Conservation (phyloP, 2,797 vertebrate species). For the Coregonus sp. region DNA sequence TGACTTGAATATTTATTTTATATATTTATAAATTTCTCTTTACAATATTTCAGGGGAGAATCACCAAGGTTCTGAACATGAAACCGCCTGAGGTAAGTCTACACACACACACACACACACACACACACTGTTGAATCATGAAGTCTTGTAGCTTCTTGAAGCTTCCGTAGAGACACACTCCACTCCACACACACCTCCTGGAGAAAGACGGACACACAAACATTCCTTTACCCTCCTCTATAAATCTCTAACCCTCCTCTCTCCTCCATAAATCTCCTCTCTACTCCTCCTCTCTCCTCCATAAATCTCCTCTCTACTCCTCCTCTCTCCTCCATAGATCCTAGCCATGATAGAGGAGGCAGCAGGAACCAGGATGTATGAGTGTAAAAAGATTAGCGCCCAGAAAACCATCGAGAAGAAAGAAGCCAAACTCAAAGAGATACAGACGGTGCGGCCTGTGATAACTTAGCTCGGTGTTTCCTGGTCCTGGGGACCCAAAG, state of each 20-base stretch:
- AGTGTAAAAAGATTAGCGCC: constrained; percentile 88
- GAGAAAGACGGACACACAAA: constrained; percentile 73
- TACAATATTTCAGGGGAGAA: constrained; percentile 83
- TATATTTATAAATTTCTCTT: neutral
- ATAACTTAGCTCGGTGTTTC: constrained; percentile 5
- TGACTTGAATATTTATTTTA: neutral
- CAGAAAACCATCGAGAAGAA: constrained; percentile 98
- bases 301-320: neutral
- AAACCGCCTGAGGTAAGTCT: constrained; percentile 90
- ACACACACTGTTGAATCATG: neutral
- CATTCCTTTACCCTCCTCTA: neutral
- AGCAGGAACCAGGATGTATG: constrained; percentile 96
- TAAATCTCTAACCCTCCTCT: neutral
- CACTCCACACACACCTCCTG: constrained; percentile 70
- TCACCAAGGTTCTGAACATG: constrained; percentile 98
- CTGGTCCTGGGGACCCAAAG: neutral
- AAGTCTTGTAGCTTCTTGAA: too few relatives aligned
- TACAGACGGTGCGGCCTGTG: constrained; percentile 79
- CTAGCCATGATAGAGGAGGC: constrained; percentile 97
- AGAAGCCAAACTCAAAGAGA: constrained; percentile 88
- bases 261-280: neutral
- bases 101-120: neutral
- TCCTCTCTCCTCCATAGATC: constrained; percentile 75
- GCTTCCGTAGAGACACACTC: too few relatives aligned
- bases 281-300: neutral